Conservation (phyloP, 1,140 invertebrate genomes). For the Magallana gigas region DNA sequence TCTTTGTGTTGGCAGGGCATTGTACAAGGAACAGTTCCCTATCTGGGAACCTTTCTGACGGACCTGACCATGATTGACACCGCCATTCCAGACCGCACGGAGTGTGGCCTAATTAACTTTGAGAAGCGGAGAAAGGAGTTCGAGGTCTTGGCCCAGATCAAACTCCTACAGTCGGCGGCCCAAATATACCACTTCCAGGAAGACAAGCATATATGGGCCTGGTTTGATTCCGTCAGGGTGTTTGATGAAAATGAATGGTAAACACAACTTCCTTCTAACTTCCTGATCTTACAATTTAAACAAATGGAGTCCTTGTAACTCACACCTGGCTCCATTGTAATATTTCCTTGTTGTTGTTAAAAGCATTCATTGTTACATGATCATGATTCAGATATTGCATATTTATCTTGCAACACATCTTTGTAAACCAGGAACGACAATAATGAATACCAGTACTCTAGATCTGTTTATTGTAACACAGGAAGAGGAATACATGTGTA, state of each 20-base stretch:
- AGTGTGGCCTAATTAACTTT: slow-evolving; percentile 94
- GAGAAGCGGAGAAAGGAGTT: slow-evolving; percentile 99
- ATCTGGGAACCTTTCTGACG: slow-evolving; percentile 98
- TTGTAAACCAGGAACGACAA: too few species aligned
- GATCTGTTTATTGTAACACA: too few species aligned
- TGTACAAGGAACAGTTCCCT: slow-evolving; percentile 96
- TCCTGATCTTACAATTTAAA: too few species aligned
- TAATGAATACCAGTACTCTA: too few species aligned
- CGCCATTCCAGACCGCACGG: slow-evolving; percentile 89
- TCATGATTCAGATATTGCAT: background rate
- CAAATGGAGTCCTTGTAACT: too few species aligned
- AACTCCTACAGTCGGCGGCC: slow-evolving; percentile 94
- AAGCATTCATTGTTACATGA: background rate
- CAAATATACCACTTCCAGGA: slow-evolving; percentile 94
- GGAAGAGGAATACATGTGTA: too few species aligned
- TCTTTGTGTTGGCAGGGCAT: slow-evolving; percentile 49
- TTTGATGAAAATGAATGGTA: slow-evolving; percentile 95
- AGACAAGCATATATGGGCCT: slow-evolving; percentile 91
- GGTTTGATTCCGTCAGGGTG: slow-evolving; percentile 94
- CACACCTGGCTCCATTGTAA: too few species aligned
- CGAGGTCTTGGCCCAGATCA: slow-evolving; percentile 97
- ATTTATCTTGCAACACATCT: background rate
- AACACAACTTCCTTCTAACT: background rate
- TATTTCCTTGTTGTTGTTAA: too few species aligned
- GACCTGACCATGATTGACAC: slow-evolving; percentile 99